Base-by-base conservation (phyloP, 2,797 vertebrate genomes). In the Pseudochromis fuscus region DNA sequence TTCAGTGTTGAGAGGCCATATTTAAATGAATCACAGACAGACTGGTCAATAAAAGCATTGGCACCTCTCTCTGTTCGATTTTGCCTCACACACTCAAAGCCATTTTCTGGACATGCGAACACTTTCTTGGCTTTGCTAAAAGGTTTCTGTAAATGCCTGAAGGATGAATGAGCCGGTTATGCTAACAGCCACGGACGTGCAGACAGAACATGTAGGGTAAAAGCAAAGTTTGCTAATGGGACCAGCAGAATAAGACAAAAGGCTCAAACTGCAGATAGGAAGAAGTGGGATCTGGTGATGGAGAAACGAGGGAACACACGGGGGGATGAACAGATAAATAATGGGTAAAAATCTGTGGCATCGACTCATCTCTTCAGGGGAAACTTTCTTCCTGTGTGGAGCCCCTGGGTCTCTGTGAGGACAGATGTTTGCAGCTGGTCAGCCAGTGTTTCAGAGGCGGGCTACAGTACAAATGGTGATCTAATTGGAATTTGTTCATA, bases 401-500 rank as follows among this genome's bases (percentile, higher is more conserved):
- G 40, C 46, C 48, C 37, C 7, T n/a, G 7, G 27, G n/a, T 13
- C 33, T 55, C 50, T 55, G 19, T 4, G 3, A 28, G 30, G 35
- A 11, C 44, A 30, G 19, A 24, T 66, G 56, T 58, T 78, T 69
- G 44, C 8, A 30, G 44, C 42, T 1, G 24, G 48, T 25, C 4
- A 42, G 50, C 21, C 55, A 23, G 30, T 24, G 31, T 37, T 64
- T 25, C 33, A 5, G 48, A 5, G 38, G 67, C 75, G 67, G 60
- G 42, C 75, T 58, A 62, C 79, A 65, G 59, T 73, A 67, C 69
- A 85, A 87, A 83, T 61, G 55, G 76, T 35, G 28, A 76, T 87
- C 72, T 87, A 85, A 90, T 81, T 79, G 69, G 81, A 85, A 85
- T 89, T 85, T 75, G 83, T 86, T 85, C 58, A 72, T 69, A 35